Evolutionary conservation across 1,140 invertebrate species (phyloP), one percentile per base, ranked within the genome.

Genomic region (Lepidurus arcticus): DNA sequence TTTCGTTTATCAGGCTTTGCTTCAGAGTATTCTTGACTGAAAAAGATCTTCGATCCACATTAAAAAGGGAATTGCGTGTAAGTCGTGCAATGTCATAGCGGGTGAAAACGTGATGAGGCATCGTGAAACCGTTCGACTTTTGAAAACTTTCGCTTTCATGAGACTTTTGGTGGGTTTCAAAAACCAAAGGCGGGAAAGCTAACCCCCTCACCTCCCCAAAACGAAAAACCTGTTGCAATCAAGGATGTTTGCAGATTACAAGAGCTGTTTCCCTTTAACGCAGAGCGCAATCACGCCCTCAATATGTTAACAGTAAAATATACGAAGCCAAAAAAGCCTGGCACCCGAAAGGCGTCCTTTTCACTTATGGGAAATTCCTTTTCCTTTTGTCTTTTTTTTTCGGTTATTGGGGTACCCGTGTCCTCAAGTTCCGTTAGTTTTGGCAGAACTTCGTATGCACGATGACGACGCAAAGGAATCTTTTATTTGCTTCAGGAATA

Each of bases 321-420:
- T 47, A 11, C 45, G 2, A 65, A 65, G 6, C 9, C 16, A 65
- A 65, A 65, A 65, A 65, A 65, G 13, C 53, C 21, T 65, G 53
- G 53, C 53, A 65, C 34, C 34, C 34, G 34, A 34, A 34, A 34
- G 34, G 0, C 34, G 13, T 13, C 16, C 53, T 65, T 65, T 65
- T 65, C 53, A 65, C 53, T 65, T 65, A 65, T 65, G 53, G 53
- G 53, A 65, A 65, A 65, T 65, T 65, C 53, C 53, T 65, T 65
- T 65, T 7, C 13, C 53, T 16, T n/a, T 21, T 16, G n/a, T 65
- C 3, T 34, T 34, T 34, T 34, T 34, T 34, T 34, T 34, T 34
- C 34, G 34, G 34, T 34, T 34, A 34, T 34, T 34, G 34, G 34
- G 34, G 34, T 65, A 65, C 53, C 53, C 16, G 21, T 65, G 16